Base-by-base conservation (phyloP, 1,140 invertebrate species). In the Macrobrachium rosenbergii region DNA sequence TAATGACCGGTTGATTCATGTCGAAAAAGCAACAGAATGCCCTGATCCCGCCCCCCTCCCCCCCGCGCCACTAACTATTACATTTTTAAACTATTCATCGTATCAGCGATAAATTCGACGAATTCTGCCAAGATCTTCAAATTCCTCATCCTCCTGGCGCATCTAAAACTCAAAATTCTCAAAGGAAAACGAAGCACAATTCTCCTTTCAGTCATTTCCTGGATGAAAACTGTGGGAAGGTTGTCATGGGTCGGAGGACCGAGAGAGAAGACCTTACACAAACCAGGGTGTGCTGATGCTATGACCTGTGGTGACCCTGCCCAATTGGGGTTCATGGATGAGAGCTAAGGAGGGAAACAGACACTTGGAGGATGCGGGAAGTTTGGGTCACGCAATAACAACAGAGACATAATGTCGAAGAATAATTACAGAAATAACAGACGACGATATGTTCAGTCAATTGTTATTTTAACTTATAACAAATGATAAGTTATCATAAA, bases 221-320 rank as follows among this genome's bases (percentile, higher is more conserved):
- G 7, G 23, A 19, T 58, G 45, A 58, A 45, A 45, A 17, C 75
- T 19, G 45, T 14, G 17, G 19, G 43, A 19, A 45, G 7, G 64
- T 82, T 82, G 58, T 67, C 81, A 69, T 64, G 69, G 81, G 81
- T 69, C 58, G 52, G 19, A 23, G n/a, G 52, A 37, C 52, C 63
- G 17, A 6, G 37, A 64, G 5, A n/a, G 67, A 11, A 37, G 64
- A 58, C 67, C 64, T 72, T 82, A 59, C 52, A 82, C 81, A 82
- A 82, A 82, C 67, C 64, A 64, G 23, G 5, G 67, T 82, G 81
- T 82, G 58, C 69, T 58, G 43, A 17, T n/a, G 64, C 63, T 5
- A 11, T 82, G 81, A 82, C 81, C 81, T 73, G 81, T 64, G 81
- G 45, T 69, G 52, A 82, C 81, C 81, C 58, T 12, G 52, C 8